Evolutionary conservation across 2,797 vertebrate species (phyloP), one percentile per base, ranked within the genome.

Genomic region (Hydrolagus colliei): DNA sequence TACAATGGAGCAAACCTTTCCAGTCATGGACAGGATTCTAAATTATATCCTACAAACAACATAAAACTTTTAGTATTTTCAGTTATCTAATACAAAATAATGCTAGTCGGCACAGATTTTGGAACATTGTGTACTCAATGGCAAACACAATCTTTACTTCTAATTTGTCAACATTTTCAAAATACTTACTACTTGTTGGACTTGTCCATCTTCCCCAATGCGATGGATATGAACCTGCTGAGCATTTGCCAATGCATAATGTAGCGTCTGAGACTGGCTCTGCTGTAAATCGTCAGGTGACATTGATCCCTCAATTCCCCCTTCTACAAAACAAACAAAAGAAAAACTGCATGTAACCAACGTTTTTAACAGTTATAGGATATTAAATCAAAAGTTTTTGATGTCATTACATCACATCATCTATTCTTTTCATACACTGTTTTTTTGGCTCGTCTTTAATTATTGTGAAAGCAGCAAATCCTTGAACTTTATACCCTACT

Each of bases 191-290:
- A 99, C 97, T 93, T 99, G 79, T 84, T 84, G 98, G 80, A 99
- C 97, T 91, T 99, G 97, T 68, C 98, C 98, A 14, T 99, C 98
- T 88, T 99, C 98, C 62, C 97, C 96, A 6, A 99, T 98, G 86
- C 97, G 97, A 90, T 99, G 98, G 88, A 99, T 98, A 93, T 99
- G 98, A 87, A 99, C 97, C 90, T 96, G 95, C 89, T 96, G 96
- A 0, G 95, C 92, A 0, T 98, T 98, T 90, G 97, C 96, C 90
- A 99, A 89, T 8, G 98, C 93, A 18, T 99, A 99, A 91, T 99
- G 98, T 86, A 99, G 93, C 0, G 98, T 97, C 91, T 99, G 98
- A 0, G 93, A 93, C 84, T 94, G 97, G 41, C 92, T 93, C 87
- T 96, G 92, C 86, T 91, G 93, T 0, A 95, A 87, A 90, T 99